Conservation (phyloP, 2,113 vertebrate species). For the Cololabis saira region DNA sequence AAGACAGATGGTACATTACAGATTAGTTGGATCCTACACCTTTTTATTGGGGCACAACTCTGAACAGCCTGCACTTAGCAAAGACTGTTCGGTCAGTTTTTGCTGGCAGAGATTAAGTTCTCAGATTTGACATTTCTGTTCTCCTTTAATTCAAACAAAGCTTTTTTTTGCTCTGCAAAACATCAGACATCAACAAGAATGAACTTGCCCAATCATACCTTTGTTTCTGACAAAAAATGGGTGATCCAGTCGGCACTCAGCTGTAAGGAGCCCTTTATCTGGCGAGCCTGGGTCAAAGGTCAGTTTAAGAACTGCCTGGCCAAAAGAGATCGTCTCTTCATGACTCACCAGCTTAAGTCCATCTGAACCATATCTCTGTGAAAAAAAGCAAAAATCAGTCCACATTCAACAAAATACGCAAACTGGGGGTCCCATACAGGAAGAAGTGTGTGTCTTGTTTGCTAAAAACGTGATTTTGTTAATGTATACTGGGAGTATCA, state of each 20-base stretch:
- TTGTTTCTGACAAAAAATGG: constrained; percentile 98
- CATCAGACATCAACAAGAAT: background rate
- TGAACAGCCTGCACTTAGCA: background rate
- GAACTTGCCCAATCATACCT: constrained; percentile 81
- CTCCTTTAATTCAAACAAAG: background rate
- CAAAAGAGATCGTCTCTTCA: constrained; percentile 93
- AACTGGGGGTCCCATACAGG: background rate
- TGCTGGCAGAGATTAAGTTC: background rate
- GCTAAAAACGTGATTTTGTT: background rate
- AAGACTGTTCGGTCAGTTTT: constrained; percentile 7
- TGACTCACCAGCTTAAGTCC: constrained; percentile 93
- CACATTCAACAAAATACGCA: background rate
- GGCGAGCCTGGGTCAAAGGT: constrained; percentile 96
- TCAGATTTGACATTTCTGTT: background rate
- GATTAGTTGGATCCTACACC: background rate
- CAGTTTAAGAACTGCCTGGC: constrained; percentile 93
- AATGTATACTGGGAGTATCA: background rate
- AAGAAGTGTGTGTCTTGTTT: background rate
- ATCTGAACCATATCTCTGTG: constrained; percentile 90
- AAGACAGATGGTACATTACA: constrained; percentile 23
- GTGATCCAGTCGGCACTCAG: constrained; percentile 95
- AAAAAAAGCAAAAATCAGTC: constrained; percentile 2
- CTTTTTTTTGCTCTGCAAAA: background rate
- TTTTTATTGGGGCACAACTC: background rate
- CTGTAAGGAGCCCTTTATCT: constrained; percentile 89